A percentile compares a stretch with the other conserved stretches of the same genome.
These are phyloP conservation scores for Linnaemya tessellans DNA, from an alignment of 2,888 invertebrate genomes.

Conservation along the genomic window DNA sequence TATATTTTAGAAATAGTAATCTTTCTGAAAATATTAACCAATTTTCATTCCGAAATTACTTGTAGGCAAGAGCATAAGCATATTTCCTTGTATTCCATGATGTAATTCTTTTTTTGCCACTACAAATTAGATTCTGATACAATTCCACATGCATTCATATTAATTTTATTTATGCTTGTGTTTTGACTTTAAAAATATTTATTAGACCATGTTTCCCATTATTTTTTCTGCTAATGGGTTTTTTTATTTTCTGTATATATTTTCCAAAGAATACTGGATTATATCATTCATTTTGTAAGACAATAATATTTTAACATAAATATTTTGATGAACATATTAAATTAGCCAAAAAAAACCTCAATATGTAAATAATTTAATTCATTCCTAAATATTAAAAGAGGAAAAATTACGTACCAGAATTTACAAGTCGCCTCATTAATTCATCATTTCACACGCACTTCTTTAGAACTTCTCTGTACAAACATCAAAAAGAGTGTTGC, in stretches of 20 bases:
- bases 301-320: conserved; percentile 32
- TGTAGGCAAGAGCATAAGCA: no score
- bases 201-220: not conserved
- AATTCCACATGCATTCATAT: not conserved
- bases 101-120: no score
- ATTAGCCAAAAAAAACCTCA: conserved; percentile 24
- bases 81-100: no score
- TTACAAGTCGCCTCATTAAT: conserved; percentile 29
- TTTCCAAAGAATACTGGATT: conserved; percentile 50
- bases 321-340: conserved; percentile 28
- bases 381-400: not conserved
- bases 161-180: no score
- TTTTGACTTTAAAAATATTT: not conserved
- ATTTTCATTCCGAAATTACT: no score
- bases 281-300: conserved; percentile 5
- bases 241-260: not conserved
- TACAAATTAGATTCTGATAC: no score
- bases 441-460: conserved; percentile 49
- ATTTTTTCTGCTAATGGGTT: not conserved
- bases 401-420: conserved; percentile 15
- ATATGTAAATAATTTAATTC: not conserved
- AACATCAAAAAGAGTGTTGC: no score
- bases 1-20: no score
- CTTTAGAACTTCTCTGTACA: conserved; percentile 10
- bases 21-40: no score